Percentiles rank a stretch among this genome's conserved stretches.
Evolutionary conservation across 2,888 invertebrate genomes (phyloP).

Genomic region (Trypoxylon attenuatum): DNA sequence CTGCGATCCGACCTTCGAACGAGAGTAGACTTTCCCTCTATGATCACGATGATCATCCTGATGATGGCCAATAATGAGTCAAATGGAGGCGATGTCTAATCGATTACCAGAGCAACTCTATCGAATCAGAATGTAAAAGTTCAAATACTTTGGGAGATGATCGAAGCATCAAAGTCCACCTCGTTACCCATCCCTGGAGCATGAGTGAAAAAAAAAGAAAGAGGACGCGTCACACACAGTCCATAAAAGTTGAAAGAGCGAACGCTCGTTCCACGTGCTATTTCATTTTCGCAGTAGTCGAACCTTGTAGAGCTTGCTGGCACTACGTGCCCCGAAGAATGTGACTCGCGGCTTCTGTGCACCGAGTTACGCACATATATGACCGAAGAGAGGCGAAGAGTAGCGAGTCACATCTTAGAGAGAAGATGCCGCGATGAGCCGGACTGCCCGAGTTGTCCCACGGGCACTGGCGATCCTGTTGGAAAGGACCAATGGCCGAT

Average conservation of each 20-base stretch:
- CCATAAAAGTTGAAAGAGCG: conserved; percentile 26
- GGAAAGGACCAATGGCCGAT: conserved; percentile 60
- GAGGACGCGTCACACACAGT: neutral
- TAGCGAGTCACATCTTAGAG: conserved; percentile 2
- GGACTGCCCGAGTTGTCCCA: conserved; percentile 39
- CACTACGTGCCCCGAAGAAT: conserved; percentile 53
- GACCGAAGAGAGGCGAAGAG: conserved; percentile 9
- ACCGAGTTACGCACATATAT: conserved; percentile 14
- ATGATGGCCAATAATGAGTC: too few relatives aligned
- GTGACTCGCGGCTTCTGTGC: conserved; percentile 46
- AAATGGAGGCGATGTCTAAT: too few relatives aligned
- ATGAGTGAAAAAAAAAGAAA: neutral
- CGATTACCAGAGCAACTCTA: too few relatives aligned
- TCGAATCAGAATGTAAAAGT: too few relatives aligned
- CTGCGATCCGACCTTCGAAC: too few relatives aligned
- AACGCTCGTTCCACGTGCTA: neutral
- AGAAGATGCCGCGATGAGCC: neutral
- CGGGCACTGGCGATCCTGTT: conserved; percentile 42
- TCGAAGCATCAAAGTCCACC: neutral
- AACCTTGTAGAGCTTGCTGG: conserved; percentile 34
- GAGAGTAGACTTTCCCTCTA: too few relatives aligned
- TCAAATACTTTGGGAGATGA: conserved; percentile 4
- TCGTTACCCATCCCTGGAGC: neutral
- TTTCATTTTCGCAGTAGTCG: conserved; percentile 40
- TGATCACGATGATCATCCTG: too few relatives aligned